These are phyloP conservation scores for Caenorhabditis japonica DNA, from an alignment of 2,888 invertebrate genomes.

Conservation along the genomic window DNA sequence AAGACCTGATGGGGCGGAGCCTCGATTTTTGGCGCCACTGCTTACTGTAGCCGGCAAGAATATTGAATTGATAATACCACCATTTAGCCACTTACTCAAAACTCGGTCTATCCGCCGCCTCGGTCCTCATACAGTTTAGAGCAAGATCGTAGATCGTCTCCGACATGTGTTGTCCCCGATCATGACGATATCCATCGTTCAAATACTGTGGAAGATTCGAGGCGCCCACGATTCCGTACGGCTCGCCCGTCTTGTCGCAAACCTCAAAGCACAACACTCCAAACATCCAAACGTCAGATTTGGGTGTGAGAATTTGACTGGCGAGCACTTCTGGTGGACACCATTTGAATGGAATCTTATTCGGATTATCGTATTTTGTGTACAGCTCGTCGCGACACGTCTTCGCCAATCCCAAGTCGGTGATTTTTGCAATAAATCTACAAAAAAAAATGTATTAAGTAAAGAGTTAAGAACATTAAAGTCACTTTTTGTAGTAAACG, in stretches of 20 bases:
- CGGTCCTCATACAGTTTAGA: conserved; percentile 56
- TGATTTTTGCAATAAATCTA: conserved; percentile 59
- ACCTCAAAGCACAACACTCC: conserved; percentile 58
- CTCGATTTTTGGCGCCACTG: no score
- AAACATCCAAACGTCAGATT: conserved; percentile 65
- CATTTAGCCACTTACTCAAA: conserved; percentile 37
- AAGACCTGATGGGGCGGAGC: no score
- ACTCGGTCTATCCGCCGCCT: conserved; percentile 57
- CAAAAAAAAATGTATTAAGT: background rate
- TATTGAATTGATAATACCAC: no score
- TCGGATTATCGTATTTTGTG: conserved; percentile 56
- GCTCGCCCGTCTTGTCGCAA: conserved; percentile 49
- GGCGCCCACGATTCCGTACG: conserved; percentile 48
- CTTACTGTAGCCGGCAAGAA: no score
- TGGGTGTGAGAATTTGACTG: conserved; percentile 49
- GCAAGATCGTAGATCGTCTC: conserved; percentile 56
- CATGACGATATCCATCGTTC: conserved; percentile 54
- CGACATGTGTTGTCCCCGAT: conserved; percentile 44
- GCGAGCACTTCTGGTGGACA: conserved; percentile 62
- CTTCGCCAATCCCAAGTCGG: conserved; percentile 66
- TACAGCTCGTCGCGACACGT: conserved; percentile 47
- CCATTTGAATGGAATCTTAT: conserved; percentile 65
- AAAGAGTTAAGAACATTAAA: no score
- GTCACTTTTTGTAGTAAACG: conserved; percentile 44
- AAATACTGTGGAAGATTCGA: conserved; percentile 36